Percentiles rank a stretch among this genome's conserved stretches.
Conservation (phyloP, 92 coral and sea anemone genomes). For the Parazoanthus swiftii region DNA sequence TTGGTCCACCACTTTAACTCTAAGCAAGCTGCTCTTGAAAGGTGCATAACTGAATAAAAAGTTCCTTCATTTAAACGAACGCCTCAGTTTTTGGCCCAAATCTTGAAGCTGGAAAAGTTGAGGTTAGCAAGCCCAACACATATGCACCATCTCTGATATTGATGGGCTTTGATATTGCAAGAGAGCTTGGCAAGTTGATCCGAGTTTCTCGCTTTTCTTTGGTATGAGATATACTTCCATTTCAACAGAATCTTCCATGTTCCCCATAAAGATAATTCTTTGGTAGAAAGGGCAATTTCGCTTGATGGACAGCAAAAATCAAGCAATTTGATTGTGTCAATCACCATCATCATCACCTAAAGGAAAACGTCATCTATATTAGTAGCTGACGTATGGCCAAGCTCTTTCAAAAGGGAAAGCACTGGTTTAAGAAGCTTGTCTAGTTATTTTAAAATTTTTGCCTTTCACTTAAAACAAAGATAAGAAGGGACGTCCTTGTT, state of each 20-base stretch:
- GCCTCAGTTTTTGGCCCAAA: constrained; percentile 61
- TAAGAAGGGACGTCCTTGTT: too few species aligned
- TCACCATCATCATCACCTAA: constrained; percentile 46
- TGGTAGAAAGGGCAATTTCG: constrained; percentile 46
- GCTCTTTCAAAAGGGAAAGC: constrained; percentile 33
- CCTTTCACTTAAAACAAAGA: too few species aligned
- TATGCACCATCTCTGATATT: constrained; percentile 46
- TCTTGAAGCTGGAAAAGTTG: constrained; percentile 54
- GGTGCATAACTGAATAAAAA: constrained; percentile 56
- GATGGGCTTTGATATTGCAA: constrained; percentile 14
- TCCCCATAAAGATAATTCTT: constrained; percentile 43
- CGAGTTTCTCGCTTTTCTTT: constrained; percentile 35
- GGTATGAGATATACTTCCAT: constrained; percentile 45
- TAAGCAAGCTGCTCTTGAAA: constrained; percentile 42
- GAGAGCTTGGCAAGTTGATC: constrained; percentile 13
- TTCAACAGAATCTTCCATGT: constrained; percentile 41
- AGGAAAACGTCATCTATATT: constrained; percentile 56
- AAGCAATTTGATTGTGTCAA: constrained; percentile 46
- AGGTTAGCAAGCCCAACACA: constrained; percentile 49
- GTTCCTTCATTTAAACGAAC: constrained; percentile 47
- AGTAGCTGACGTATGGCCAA: constrained; percentile 34
- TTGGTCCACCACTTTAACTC: constrained; percentile 58
- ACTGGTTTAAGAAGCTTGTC: constrained; percentile 53
- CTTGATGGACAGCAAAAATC: constrained; percentile 46
- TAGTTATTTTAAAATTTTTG: too few species aligned